These are phyloP conservation scores for Lasioglossum calceatum DNA, from an alignment of 2,888 invertebrate species.

Conservation along the genomic window DNA sequence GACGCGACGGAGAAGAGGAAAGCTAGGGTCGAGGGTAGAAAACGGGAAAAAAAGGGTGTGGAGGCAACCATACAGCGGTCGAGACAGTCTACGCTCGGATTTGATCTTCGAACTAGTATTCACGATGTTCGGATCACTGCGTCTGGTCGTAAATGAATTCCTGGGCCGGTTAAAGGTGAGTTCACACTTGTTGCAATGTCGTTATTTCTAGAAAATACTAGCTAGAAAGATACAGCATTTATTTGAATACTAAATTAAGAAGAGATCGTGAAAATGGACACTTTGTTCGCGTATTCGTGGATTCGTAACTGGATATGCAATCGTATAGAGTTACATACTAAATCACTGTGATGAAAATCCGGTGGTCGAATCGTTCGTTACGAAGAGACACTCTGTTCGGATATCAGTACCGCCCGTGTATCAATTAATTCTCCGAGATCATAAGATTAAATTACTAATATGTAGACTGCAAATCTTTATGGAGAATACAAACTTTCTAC, in stretches of 20 bases:
- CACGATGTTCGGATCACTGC: constrained; percentile 20
- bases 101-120: constrained; percentile 41
- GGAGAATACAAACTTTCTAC: not conserved
- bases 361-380: not conserved
- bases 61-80: constrained; percentile 24
- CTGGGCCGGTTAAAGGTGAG: not conserved
- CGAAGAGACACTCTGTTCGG: not conserved
- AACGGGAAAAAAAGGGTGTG: not conserved
- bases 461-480: not conserved
- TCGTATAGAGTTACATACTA: not conserved
- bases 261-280: not conserved
- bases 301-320: not conserved
- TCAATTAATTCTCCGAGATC: not conserved
- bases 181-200: not conserved
- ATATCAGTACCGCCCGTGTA: not conserved
- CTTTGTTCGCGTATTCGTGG: not conserved
- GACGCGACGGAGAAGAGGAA: constrained; percentile 5
- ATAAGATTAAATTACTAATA: not conserved
- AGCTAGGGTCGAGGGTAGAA: constrained; percentile 2
- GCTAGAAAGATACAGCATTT: not conserved
- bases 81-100: constrained; percentile 25
- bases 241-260: not conserved
- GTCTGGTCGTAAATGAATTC: constrained; percentile 35
- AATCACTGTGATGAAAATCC: not conserved
- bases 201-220: not conserved